Evolutionary conservation across 2,888 invertebrate species (phyloP), one percentile per base, ranked within the genome.

Genomic region (Polyommatus icarus): DNA sequence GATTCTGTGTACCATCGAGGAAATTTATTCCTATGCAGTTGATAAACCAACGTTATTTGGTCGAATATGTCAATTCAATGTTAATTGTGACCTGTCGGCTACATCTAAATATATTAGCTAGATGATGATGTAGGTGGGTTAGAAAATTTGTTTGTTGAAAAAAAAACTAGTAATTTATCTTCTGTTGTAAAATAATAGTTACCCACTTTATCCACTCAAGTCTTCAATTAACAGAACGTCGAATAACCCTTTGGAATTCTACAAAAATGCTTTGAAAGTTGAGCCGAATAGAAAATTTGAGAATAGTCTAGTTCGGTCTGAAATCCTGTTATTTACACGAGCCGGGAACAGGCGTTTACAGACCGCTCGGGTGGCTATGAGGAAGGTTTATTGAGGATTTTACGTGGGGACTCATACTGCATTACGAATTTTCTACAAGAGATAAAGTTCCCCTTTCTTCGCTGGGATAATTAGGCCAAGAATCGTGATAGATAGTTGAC

Each of bases 271-370:
- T 72, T 72, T 72, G 72, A 40, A 72, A 72, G 4, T 67, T 67
- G 29, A 72, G 40, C 40, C 15, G 72, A 40, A 72, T 72, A 72
- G 40, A 36, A 72, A 72, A 72, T 72, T n/a, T 36, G 40, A 72
- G 40, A 40, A 72, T n/a, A 72, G 72, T n/a, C 72, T 36, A 72
- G 72, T 20, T 40, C 20, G 72, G 40, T 72, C 40, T 40, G 20
- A 72, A 72, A 72, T 72, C 40, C 72, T 72, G n/a, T 72, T 72
- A 72, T 72, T 72, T 72, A 40, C 72, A 40, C 72, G 36, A 40
- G 24, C 72, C 40, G 18, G 71, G 71, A 71, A 71, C 71, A 32
- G 32, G 72, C 72, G 72, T 72, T 72, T 72, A 40, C 72, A n/a
- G 20, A 72, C 32, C 36, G 32, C 40, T 40, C 10, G 36, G 18